A percentile compares a stretch with the other conserved stretches of the same genome.
phyloP scores from a whole-genome alignment of 2,113 vertebrate species.

The Spheniscus mendiculus region DNA sequence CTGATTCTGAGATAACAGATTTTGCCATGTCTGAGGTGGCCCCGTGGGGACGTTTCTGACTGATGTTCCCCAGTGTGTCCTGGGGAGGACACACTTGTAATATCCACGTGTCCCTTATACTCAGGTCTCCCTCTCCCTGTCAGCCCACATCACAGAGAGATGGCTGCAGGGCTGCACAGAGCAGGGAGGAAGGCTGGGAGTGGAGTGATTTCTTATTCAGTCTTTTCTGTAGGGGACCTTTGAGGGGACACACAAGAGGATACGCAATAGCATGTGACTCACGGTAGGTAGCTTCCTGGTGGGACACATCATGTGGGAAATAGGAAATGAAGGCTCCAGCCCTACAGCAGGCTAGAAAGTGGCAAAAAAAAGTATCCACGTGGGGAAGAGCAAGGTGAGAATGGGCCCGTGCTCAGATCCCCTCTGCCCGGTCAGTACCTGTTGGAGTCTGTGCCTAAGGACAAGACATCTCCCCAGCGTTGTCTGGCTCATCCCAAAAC shows the following conservation, averaged over 20 bases:
- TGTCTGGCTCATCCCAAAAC: not conserved
- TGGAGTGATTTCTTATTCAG: not conserved
- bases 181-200: not conserved
- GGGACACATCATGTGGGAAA: not conserved
- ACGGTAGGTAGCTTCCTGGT: not conserved
- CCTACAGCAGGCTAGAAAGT: not conserved
- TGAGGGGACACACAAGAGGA: not conserved
- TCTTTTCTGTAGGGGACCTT: not conserved
- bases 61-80: not conserved
- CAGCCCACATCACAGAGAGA: not conserved
- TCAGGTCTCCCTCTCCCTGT: not conserved
- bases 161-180: not conserved
- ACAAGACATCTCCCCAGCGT: not conserved
- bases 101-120: not conserved
- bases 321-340: not conserved
- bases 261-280: not conserved
- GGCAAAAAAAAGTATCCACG: not conserved
- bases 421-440: not conserved
- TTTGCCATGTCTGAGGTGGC: not conserved
- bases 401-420: rapidly evolving
- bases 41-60: not conserved
- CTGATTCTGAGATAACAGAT: not conserved
- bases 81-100: not conserved
- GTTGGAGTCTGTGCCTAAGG: not conserved
- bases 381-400: not conserved